These are phyloP conservation scores for Dryas iulia DNA, from an alignment of 1,140 invertebrate species.

Conservation along the genomic window DNA sequence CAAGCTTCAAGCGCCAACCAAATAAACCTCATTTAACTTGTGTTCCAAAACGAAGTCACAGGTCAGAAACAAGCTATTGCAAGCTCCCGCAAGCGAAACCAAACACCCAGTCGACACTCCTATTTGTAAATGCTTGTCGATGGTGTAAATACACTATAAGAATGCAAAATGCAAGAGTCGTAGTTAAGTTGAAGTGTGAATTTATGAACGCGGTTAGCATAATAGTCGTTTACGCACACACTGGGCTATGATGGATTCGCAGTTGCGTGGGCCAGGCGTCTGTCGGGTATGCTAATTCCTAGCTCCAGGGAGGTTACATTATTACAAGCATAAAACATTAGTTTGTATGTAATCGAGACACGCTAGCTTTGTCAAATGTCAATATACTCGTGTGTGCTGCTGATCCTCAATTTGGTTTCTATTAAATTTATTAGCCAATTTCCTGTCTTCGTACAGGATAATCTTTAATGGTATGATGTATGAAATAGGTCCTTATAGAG, in stretches of 20 bases:
- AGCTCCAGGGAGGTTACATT: slow-evolving; percentile 44
- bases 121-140: no score
- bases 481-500: no score
- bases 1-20: no score
- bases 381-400: neutral
- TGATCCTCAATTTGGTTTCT: neutral
- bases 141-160: no score
- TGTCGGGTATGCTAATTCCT: slow-evolving; percentile 68
- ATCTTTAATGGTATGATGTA: no score
- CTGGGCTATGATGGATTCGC: slow-evolving; percentile 67
- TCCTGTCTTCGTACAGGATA: neutral
- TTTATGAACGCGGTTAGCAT: slow-evolving; percentile 40
- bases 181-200: slow-evolving; percentile 31
- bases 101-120: no score
- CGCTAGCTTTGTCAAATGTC: slow-evolving; percentile 27
- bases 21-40: no score
- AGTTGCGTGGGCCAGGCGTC: slow-evolving; percentile 59
- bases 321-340: slow-evolving; percentile 49
- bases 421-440: neutral
- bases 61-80: no score
- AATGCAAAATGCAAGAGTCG: slow-evolving; percentile 30
- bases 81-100: no score
- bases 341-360: slow-evolving; percentile 54
- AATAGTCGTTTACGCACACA: slow-evolving; percentile 62
- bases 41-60: no score